phyloP scores from a whole-genome alignment of 2,888 invertebrate species.

The Seira musarum region DNA sequence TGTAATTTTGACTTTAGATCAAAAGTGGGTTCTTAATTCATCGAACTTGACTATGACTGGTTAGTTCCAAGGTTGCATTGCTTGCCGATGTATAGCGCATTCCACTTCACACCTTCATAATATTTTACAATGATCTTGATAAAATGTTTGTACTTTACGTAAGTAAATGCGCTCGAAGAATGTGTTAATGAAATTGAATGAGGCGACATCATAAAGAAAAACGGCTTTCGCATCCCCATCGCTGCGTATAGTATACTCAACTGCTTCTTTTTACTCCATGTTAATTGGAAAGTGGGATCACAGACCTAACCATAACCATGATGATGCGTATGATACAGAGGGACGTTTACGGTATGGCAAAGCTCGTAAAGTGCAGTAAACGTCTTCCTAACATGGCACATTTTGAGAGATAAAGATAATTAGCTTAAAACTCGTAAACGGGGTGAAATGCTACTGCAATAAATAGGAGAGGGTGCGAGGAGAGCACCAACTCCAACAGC shows the following conservation, averaged over 20 bases:
- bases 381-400: constrained; percentile 43
- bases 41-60: neutral
- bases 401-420: constrained; percentile 39
- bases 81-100: no score
- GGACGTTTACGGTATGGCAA: neutral
- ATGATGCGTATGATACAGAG: no score
- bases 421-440: constrained; percentile 36
- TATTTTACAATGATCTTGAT: neutral
- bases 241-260: neutral
- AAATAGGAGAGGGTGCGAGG: neutral
- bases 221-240: neutral
- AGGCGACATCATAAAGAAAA: constrained; percentile 38
- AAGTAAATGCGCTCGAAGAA: no score
- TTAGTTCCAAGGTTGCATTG: neutral
- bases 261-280: no score
- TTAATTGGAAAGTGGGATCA: constrained; percentile 44
- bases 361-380: constrained; percentile 43
- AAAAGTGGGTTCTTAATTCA: neutral
- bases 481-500: no score
- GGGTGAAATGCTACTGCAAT: neutral
- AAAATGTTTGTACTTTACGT: no score
- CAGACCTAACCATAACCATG: no score
- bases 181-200: neutral
- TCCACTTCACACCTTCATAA: neutral
- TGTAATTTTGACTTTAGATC: neutral